Evolutionary conservation across 23 tunicate genomes (phyloP), one percentile per base, ranked within the genome.

Genomic region (Halocynthia aurantium): DNA sequence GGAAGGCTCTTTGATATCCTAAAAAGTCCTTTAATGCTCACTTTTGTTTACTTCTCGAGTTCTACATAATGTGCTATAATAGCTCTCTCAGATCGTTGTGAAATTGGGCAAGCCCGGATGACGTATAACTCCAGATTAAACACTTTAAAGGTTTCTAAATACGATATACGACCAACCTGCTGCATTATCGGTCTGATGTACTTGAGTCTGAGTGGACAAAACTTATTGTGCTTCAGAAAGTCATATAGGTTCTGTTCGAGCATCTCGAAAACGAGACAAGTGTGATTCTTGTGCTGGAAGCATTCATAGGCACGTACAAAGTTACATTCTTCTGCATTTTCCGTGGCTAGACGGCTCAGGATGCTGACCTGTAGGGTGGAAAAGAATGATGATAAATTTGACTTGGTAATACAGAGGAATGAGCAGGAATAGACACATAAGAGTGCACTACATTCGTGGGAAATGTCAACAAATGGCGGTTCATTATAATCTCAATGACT

Each of bases 191-290:
- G 99, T 9, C 99, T 83, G 70, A 96, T 96, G 67, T 90, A 87
- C 85, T 96, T 96, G 78, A 89, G 63, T 58, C 86, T 90, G 69
- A 93, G 55, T 6, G 98, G 98, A 58, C 85, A 93, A 73, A 96
- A 96, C 76, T 87, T 89, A 83, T 84, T 96, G 51, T 90, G 88
- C 75, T 87, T 87, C 62, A 96, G 85, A 55, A 89, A 96, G 58
- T 96, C 99, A 72, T 96, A 96, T 40, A 96, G 65, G 66, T 96
- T 96, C 62, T 90, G 89, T 66, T 87, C 99, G 71, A 96, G 81
- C 96, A 96, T 87, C 79, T 96, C 99, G 73, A 96, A 96, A 72
- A 96, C 99, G 53, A 96, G 87, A 60, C 99, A 96, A 9, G 99
- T 95, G 80, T 96, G 99, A 52, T 87, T 87, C 56, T 96, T 87